Evolutionary conservation across 2,113 vertebrate genomes (phyloP).

Genomic region (Rallus limicola): DNA sequence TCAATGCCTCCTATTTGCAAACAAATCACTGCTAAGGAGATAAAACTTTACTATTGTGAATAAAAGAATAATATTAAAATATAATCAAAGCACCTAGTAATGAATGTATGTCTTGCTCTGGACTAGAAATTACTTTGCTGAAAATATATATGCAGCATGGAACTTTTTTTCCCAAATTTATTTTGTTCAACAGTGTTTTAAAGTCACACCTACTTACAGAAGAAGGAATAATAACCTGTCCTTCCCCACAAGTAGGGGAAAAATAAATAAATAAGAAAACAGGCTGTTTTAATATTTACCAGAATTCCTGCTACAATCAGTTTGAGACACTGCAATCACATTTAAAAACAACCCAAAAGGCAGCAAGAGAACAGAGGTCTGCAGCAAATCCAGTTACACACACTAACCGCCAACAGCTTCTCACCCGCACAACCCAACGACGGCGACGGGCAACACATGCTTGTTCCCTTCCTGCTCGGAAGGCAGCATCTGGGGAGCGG

Average conservation of each 20-base stretch:
- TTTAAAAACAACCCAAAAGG: not conserved
- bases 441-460: not conserved
- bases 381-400: not conserved
- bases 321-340: not conserved
- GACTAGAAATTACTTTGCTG: not conserved
- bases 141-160: not conserved
- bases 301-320: not conserved
- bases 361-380: not conserved
- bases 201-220: not conserved
- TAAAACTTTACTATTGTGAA: constrained; percentile 4
- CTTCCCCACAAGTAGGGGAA: not conserved
- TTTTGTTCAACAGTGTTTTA: not conserved
- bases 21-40: not conserved
- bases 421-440: not conserved
- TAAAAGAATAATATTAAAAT: constrained; percentile 8
- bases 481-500: not conserved
- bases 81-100: not conserved
- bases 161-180: not conserved
- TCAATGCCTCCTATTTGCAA: not conserved
- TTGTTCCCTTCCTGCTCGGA: not conserved
- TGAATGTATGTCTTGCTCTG: not conserved
- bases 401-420: not conserved
- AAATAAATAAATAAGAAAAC: not conserved
- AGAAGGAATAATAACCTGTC: not conserved
- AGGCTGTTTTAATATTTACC: not conserved